phyloP scores from a whole-genome alignment of 2,888 invertebrate species.

The Spialia ferax region DNA sequence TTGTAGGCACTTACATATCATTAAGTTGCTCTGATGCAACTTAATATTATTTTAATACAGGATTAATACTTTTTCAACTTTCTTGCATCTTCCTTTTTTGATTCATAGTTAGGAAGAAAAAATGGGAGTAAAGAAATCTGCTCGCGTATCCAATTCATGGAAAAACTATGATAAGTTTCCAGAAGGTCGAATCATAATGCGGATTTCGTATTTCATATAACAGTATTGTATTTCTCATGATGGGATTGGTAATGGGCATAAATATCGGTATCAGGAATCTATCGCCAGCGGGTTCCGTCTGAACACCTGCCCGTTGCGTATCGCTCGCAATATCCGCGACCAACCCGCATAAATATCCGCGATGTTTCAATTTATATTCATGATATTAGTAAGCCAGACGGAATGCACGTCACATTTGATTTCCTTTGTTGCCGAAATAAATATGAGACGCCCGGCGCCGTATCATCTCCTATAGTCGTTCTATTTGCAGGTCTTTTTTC shows the following conservation, averaged over 20 bases:
- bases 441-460: conserved; percentile 49
- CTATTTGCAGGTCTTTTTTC: conserved; percentile 28
- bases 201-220: conserved; percentile 34
- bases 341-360: conserved; percentile 80
- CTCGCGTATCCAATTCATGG: conserved; percentile 18
- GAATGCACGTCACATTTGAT: conserved; percentile 80
- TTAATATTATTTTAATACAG: too few species aligned
- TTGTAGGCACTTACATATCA: too few species aligned
- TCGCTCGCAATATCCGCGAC: conserved; percentile 74
- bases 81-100: too few species aligned
- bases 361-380: conserved; percentile 86
- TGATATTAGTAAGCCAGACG: conserved; percentile 78
- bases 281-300: conserved; percentile 78
- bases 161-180: conserved; percentile 23
- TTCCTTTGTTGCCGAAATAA: conserved; percentile 78
- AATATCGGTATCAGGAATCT: conserved; percentile 82
- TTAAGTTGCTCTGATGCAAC: too few species aligned
- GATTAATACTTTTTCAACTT: too few species aligned
- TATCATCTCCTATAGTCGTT: conserved; percentile 11
- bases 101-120: neutral
- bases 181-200: conserved; percentile 9
- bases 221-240: conserved; percentile 67
- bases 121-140: neutral
- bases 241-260: conserved; percentile 79
- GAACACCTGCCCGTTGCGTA: conserved; percentile 77